Conservation (phyloP, 2,888 invertebrate genomes). For the Artemia sinica region DNA sequence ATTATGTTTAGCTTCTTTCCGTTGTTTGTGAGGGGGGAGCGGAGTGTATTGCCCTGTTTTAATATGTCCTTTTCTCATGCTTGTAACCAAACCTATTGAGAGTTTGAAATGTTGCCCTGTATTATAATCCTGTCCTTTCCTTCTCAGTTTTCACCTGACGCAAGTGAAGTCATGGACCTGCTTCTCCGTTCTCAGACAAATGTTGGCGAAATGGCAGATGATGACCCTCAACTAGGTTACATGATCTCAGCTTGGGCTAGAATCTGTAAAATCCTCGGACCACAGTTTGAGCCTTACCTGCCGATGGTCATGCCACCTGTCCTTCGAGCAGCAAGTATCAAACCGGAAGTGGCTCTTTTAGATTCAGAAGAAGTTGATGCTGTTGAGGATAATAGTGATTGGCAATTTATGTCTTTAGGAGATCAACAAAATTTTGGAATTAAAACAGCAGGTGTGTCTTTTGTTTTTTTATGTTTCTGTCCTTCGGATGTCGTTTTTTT, state of each 20-base stretch:
- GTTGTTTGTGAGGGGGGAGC: too few relatives aligned
- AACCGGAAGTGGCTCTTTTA: conserved; percentile 75
- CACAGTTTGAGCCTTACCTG: conserved; percentile 70
- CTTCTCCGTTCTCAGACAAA: conserved; percentile 74
- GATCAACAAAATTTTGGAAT: conserved; percentile 91
- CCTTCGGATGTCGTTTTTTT: neutral
- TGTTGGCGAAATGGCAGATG: conserved; percentile 59
- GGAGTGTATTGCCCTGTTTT: too few relatives aligned
- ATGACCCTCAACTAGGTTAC: conserved; percentile 92
- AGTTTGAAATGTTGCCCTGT: too few relatives aligned
- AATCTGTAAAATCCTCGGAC: conserved; percentile 81
- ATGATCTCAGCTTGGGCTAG: conserved; percentile 98
- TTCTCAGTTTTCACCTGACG: conserved; percentile 59
- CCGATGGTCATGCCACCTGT: conserved; percentile 92
- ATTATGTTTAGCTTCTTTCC: too few relatives aligned
- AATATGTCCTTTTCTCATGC: too few relatives aligned
- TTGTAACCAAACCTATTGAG: too few relatives aligned
- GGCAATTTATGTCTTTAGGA: conserved; percentile 83
- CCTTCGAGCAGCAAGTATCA: conserved; percentile 73
- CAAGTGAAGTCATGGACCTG: conserved; percentile 88
- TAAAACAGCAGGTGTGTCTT: conserved; percentile 52
- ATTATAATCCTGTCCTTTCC: neutral
- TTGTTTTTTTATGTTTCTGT: neutral
- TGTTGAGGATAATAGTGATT: conserved; percentile 68
- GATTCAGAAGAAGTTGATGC: conserved; percentile 59